A percentile compares a stretch with the other conserved stretches of the same genome.
These are phyloP conservation scores for Tigriopus californicus DNA, from an alignment of 2,888 invertebrate species.

Conservation along the genomic window DNA sequence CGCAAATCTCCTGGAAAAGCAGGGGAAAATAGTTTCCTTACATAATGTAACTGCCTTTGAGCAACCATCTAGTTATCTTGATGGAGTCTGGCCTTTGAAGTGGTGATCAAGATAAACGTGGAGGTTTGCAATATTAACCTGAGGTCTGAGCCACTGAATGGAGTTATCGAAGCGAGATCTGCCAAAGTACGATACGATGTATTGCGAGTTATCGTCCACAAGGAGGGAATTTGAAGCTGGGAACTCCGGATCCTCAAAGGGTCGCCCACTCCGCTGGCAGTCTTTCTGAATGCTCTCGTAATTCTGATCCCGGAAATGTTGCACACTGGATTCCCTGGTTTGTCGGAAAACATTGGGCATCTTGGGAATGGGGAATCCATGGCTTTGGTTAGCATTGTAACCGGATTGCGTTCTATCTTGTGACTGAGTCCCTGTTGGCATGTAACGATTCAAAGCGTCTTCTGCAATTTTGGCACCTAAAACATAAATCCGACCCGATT, in stretches of 20 bases:
- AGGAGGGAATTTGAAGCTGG: conserved; percentile 3
- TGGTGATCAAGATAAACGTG: too few species aligned
- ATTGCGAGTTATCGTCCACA: conserved; percentile 2
- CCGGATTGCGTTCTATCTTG: not conserved
- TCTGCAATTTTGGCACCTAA: not conserved
- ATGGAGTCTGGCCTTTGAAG: too few species aligned
- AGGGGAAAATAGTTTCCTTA: too few species aligned
- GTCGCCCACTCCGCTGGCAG: not conserved
- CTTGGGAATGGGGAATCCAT: not conserved
- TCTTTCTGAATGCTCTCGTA: not conserved
- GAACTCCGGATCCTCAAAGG: conserved; percentile 8
- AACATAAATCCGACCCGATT: too few species aligned
- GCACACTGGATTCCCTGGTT: not conserved
- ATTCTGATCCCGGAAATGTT: not conserved
- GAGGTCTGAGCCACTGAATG: conserved; percentile 4
- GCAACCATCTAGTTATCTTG: too few species aligned
- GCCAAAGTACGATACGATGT: conserved; percentile 2
- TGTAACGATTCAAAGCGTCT: not conserved
- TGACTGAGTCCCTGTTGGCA: not conserved
- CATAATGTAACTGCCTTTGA: too few species aligned
- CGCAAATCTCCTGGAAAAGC: not conserved
- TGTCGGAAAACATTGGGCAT: too few species aligned
- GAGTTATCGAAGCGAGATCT: not conserved
- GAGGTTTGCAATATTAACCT: not conserved
- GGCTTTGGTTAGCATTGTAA: not conserved